Evolutionary conservation across 2,888 invertebrate genomes (phyloP).

Genomic region (Quadriops clusia): DNA sequence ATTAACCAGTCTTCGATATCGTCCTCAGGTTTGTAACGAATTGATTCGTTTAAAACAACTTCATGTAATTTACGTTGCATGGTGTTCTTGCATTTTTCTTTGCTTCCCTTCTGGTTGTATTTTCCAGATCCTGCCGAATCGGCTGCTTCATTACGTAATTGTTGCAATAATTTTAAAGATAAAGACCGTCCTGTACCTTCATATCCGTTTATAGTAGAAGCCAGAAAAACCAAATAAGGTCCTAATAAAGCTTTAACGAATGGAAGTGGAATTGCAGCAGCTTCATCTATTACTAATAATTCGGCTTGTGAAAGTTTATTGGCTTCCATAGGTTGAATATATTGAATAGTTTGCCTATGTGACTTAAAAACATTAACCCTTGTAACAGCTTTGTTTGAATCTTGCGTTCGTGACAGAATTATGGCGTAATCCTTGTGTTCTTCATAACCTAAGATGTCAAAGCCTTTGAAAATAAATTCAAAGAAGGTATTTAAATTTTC

Average conservation of each 20-base stretch:
- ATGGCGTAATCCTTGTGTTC: no score
- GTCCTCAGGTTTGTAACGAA: constrained; percentile 82
- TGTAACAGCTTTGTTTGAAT: constrained; percentile 85
- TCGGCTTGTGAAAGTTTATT: constrained; percentile 86
- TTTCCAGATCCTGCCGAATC: constrained; percentile 41
- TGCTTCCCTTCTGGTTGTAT: no score
- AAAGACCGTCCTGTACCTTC: constrained; percentile 96
- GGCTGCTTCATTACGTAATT: constrained; percentile 56
- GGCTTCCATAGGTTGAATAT: constrained; percentile 88
- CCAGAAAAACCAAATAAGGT: constrained; percentile 86
- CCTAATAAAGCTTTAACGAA: constrained; percentile 81
- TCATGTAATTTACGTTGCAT: constrained; percentile 43
- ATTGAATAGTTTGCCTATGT: constrained; percentile 76
- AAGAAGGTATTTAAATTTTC: constrained; percentile 91
- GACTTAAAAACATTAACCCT: constrained; percentile 75
- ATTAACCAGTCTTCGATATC: constrained; percentile 86
- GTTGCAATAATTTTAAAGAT: constrained; percentile 86
- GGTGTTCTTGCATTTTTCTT: no score
- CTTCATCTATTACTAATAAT: constrained; percentile 93
- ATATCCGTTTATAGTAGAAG: constrained; percentile 96
- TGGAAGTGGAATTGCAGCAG: constrained; percentile 94
- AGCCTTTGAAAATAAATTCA: constrained; percentile 83
- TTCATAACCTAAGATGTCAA: constrained; percentile 79
- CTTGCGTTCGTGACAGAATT: no score
- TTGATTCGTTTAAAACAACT: constrained; percentile 86